Conservation (phyloP, 2,113 vertebrate species). For the Hyperopisus bebe region DNA sequence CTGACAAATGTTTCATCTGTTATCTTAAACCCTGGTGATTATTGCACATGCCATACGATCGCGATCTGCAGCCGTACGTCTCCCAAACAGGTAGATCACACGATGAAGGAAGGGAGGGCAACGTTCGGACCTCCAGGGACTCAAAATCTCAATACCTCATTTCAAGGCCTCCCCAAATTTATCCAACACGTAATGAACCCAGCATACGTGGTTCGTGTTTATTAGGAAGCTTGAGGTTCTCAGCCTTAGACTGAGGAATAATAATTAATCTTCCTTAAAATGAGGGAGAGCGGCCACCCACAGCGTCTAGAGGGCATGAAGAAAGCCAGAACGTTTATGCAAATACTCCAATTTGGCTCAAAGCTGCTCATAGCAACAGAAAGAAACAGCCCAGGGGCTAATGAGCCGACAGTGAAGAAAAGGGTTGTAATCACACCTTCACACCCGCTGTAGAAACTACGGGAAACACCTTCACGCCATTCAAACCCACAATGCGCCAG, state of each 20-base stretch:
- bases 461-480: background rate
- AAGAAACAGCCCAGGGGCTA: background rate
- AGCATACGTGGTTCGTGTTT: background rate
- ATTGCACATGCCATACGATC: too few relatives aligned
- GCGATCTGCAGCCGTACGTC: too few relatives aligned
- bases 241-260: background rate
- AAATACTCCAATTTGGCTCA: background rate
- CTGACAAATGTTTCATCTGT: too few relatives aligned
- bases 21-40: too few relatives aligned
- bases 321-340: background rate
- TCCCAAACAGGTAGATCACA: background rate
- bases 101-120: background rate
- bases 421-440: background rate
- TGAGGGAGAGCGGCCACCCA: background rate
- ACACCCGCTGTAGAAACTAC: background rate
- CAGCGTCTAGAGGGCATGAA: background rate
- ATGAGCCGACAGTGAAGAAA: background rate
- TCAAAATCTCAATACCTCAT: background rate
- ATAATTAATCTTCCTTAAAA: background rate
- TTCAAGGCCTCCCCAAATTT: background rate
- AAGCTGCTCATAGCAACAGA: background rate
- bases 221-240: background rate
- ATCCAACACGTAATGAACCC: background rate
- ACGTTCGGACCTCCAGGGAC: background rate
- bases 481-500: background rate